Base-by-base conservation (phyloP, 2,797 vertebrate genomes). In the Lemur catta region DNA sequence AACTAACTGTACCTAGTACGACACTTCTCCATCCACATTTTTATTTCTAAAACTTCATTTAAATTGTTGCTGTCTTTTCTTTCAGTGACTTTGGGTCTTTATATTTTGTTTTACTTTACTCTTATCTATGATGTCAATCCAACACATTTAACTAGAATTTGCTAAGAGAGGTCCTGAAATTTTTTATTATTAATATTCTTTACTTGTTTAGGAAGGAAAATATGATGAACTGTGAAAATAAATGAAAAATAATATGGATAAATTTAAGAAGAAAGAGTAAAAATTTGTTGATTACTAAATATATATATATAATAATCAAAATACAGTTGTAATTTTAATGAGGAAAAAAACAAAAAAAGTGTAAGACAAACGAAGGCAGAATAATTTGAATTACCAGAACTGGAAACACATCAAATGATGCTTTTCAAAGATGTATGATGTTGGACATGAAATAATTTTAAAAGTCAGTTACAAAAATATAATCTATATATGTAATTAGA, bases 271-370 rank as follows among this genome's bases (percentile, higher is more conserved):
- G 35, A 95, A 93, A 65, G n/a, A 95, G 74, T 89, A 90, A 46
- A 96, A 96, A 65, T 11, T 50, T 2, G 43, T 93, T 87, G 74
- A 81, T 94, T 97, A 86, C 18, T 93, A 84, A 90, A 97, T 96
- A 92, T 11, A 95, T 52, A 81, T 22, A 33, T 2, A 95, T 55
- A 38, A 1, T 94, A 95, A 88, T 97, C 86, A 97, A 96, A 84
- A 84, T 43, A 41, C 2, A 43, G 81, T 89, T 93, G 50, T 72
- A 97, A 96, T 78, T 95, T 87, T 95, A 94, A 18, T 38, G 18
- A 8, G 17, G 2, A 13, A 46, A 55, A 76, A 69, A 18, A 0
- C 11, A 4, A 46, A 80, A 84, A 55, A 26, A 33, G 2, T 79
- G 11, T 81, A 63, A 72, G 35, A 93, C 8, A 96, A 97, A 65